Percentiles rank a stretch among this genome's conserved stretches.
Conservation (phyloP, 2,113 vertebrate species). For the Paraplagusia blochii region DNA sequence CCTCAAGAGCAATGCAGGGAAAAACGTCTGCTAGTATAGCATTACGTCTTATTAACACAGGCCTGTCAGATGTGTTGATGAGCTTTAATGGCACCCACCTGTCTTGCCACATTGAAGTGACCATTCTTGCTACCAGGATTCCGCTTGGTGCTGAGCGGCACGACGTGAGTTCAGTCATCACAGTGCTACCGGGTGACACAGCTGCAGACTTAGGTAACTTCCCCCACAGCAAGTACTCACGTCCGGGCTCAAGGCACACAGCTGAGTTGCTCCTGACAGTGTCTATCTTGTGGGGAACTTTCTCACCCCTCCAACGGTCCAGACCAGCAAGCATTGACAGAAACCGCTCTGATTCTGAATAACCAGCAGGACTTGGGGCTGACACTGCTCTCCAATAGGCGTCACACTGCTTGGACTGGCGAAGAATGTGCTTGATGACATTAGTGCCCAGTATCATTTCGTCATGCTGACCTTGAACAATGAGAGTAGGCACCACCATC, state of each 20-base stretch:
- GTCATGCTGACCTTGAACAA: slow-evolving; percentile 16
- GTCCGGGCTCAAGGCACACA: slow-evolving; percentile 7
- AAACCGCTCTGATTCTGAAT: slow-evolving; percentile 13
- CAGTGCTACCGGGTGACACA: slow-evolving; percentile 13
- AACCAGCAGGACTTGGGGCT: background rate
- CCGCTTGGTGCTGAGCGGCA: background rate
- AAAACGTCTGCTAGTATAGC: too few relatives aligned
- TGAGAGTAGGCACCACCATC: slow-evolving; percentile 15
- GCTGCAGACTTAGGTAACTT: slow-evolving; percentile 8
- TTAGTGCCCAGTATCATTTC: slow-evolving; percentile 26
- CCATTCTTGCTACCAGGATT: too few relatives aligned
- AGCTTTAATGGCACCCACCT: too few relatives aligned
- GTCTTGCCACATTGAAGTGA: too few relatives aligned
- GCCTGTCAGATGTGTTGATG: too few relatives aligned
- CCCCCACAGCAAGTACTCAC: slow-evolving; percentile 28
- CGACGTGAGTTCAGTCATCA: slow-evolving; percentile 8
- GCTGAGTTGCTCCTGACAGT: slow-evolving; percentile 21
- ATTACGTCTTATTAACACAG: too few relatives aligned
- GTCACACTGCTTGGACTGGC: slow-evolving; percentile 16
- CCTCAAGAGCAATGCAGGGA: too few relatives aligned
- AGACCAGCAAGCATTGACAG: slow-evolving; percentile 14
- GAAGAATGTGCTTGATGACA: slow-evolving; percentile 23
- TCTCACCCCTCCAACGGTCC: slow-evolving; percentile 4
- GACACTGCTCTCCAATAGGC: slow-evolving; percentile 23
- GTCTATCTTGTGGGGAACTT: slow-evolving; percentile 13